A percentile compares a stretch with the other conserved stretches of the same genome.
Evolutionary conservation across 2,797 vertebrate species (phyloP).

Genomic region (Rhinatrema bivittatum): DNA sequence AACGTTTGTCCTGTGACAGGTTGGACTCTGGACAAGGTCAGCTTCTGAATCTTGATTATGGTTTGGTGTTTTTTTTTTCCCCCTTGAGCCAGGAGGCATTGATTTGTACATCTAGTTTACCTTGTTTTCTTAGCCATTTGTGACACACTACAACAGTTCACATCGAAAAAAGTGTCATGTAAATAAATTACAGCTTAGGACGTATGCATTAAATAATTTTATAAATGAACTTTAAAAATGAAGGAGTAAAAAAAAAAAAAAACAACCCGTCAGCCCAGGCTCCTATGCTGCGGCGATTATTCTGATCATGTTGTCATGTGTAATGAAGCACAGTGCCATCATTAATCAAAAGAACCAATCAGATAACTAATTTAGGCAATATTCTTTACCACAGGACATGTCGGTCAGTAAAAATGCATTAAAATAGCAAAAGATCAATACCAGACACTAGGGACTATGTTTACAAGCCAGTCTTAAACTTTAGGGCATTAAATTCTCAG

Average conservation of each 20-base stretch:
- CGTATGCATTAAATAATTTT: slow-evolving; percentile 81
- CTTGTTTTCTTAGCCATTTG: slow-evolving; percentile 85
- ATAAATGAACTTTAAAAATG: slow-evolving; percentile 82
- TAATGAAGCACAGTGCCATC: slow-evolving; percentile 73
- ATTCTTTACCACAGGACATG: slow-evolving; percentile 81
- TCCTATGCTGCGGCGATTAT: slow-evolving; percentile 62
- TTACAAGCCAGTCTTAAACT: slow-evolving; percentile 63
- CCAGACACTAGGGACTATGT: slow-evolving; percentile 58
- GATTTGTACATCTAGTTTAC: slow-evolving; percentile 84
- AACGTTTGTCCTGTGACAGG: slow-evolving; percentile 64
- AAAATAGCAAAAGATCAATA: slow-evolving; percentile 78
- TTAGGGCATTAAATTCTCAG: slow-evolving; percentile 58
- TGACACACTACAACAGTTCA: slow-evolving; percentile 82
- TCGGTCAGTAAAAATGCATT: slow-evolving; percentile 77
- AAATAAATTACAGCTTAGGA: slow-evolving; percentile 79
- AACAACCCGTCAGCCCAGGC: slow-evolving; percentile 37
- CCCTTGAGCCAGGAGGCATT: slow-evolving; percentile 77
- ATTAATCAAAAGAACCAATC: slow-evolving; percentile 88
- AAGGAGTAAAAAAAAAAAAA: slow-evolving; percentile 49
- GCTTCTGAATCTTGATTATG: slow-evolving; percentile 79
- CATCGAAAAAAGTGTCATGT: slow-evolving; percentile 78
- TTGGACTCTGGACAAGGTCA: slow-evolving; percentile 75
- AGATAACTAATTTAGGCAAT: slow-evolving; percentile 89
- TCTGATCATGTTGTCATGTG: slow-evolving; percentile 80
- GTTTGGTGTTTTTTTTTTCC: slow-evolving; percentile 61